These are phyloP conservation scores for Chiloscyllium plagiosum DNA, from an alignment of 2,113 vertebrate species.

Conservation along the genomic window DNA sequence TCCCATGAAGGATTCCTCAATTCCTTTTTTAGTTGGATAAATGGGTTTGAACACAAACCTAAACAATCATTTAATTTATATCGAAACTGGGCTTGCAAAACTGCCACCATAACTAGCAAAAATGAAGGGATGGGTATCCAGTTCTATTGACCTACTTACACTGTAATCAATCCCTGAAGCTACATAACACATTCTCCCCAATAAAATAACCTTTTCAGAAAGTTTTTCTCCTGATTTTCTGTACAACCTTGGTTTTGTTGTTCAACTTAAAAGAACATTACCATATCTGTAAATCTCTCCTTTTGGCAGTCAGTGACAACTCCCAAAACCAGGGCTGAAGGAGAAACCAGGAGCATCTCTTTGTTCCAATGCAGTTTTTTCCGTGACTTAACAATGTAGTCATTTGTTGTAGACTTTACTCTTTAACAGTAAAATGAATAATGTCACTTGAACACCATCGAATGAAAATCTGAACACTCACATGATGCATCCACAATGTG, in stretches of 20 bases:
- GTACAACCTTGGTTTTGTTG: background rate
- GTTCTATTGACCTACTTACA: background rate
- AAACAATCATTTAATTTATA: background rate
- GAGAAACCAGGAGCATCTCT: background rate
- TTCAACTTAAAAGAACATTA: background rate
- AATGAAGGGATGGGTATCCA: background rate
- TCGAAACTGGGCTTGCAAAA: background rate
- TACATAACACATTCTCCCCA: background rate
- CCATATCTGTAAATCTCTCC: background rate
- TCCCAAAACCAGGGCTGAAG: background rate
- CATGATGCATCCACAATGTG: background rate
- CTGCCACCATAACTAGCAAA: background rate
- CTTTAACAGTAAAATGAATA: background rate
- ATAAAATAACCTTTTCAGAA: background rate
- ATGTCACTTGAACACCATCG: background rate
- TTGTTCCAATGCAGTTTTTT: background rate
- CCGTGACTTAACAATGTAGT: background rate
- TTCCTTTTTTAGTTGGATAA: background rate
- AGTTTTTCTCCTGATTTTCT: background rate
- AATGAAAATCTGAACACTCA: background rate
- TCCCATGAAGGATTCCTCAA: background rate
- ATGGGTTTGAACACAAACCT: background rate
- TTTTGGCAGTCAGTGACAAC: background rate
- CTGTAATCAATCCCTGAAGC: background rate
- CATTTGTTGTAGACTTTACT: background rate